Conservation (phyloP, 2,113 vertebrate species). For the Pseudolaguvia tuberculata region DNA sequence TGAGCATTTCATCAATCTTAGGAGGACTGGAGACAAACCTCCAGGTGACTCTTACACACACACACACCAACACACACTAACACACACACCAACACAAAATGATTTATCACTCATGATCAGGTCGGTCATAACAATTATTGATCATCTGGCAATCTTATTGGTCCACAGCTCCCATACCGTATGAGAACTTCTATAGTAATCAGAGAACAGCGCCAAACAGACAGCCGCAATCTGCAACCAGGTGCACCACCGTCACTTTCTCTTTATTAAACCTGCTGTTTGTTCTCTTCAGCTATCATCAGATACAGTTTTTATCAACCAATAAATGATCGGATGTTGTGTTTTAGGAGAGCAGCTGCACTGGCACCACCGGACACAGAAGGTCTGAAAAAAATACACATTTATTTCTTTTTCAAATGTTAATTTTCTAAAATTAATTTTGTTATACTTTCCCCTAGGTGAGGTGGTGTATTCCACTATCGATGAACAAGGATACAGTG, state of each 20-base stretch:
- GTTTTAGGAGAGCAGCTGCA: conserved; percentile 74
- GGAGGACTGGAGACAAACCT: conserved; percentile 77
- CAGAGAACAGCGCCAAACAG: conserved; percentile 63
- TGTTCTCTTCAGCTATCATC: neutral
- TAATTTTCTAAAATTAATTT: too few relatives aligned
- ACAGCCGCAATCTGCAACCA: conserved; percentile 47
- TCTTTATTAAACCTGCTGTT: neutral
- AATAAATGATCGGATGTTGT: conserved; percentile 28
- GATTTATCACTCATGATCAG: too few relatives aligned
- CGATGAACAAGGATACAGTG: conserved; percentile 60
- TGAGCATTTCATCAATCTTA: conserved; percentile 81
- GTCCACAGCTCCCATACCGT: conserved; percentile 73
- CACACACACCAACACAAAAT: neutral
- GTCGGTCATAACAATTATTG: neutral
- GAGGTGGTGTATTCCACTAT: conserved; percentile 56
- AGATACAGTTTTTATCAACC: too few relatives aligned
- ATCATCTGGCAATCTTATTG: neutral
- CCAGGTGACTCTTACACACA: conserved; percentile 70
- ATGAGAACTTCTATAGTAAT: conserved; percentile 89
- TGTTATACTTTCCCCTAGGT: conserved; percentile 56
- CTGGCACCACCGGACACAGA: conserved; percentile 61
- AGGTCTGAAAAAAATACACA: conserved; percentile 38
- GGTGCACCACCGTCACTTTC: conserved; percentile 47
- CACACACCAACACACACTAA: neutral
- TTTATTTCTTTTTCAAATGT: neutral